phyloP scores from a whole-genome alignment of 1,140 invertebrate species.

The Chrysopa pallens region DNA sequence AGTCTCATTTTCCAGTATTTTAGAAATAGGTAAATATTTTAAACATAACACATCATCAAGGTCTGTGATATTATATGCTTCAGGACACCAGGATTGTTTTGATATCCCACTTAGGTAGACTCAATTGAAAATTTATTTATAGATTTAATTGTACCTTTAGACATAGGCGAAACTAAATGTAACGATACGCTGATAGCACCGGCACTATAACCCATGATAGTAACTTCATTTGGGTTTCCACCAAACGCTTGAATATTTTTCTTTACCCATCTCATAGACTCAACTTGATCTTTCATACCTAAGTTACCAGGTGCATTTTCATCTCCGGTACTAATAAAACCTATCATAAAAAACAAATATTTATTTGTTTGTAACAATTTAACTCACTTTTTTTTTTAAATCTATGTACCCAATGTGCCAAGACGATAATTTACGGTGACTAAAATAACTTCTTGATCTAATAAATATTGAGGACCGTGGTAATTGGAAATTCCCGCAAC shows the following conservation, averaged over 20 bases:
- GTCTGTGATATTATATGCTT: no score
- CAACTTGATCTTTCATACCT: conserved; percentile 58
- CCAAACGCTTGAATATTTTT: conserved; percentile 53
- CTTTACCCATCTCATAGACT: conserved; percentile 51
- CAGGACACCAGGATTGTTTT: no score
- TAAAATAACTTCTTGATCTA: conserved; percentile 31
- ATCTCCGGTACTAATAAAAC: conserved; percentile 37
- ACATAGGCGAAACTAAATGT: conserved; percentile 54
- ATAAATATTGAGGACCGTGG: conserved; percentile 24
- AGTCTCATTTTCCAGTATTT: no score
- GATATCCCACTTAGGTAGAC: no score
- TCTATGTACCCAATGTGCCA: conserved; percentile 27
- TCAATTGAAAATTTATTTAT: no score
- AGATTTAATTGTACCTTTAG: conserved; percentile 23
- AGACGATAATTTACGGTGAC: conserved; percentile 39
- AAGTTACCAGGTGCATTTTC: conserved; percentile 45
- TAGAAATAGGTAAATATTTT: no score
- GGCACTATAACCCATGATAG: conserved; percentile 37
- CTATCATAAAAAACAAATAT: not conserved
- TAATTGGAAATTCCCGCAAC: conserved; percentile 12
- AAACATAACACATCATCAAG: no score
- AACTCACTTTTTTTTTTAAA: not conserved
- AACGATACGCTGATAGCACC: conserved; percentile 31
- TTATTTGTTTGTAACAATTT: not conserved
- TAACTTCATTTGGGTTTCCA: conserved; percentile 51